Evolutionary conservation across 2,113 vertebrate species (phyloP).

Genomic region (Furnarius figulus): DNA sequence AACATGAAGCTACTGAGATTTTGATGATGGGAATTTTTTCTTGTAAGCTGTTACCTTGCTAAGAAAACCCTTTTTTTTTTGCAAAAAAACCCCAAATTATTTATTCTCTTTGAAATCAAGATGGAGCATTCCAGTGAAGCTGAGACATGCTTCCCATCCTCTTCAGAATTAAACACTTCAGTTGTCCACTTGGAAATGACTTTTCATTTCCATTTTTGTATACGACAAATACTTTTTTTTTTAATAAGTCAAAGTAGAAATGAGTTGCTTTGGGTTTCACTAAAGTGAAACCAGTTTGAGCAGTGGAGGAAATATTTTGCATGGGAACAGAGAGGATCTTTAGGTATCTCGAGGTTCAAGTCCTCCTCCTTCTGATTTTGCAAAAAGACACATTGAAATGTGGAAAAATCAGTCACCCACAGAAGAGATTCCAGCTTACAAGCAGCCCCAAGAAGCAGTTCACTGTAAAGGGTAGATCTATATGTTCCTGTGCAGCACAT

Average conservation of each 20-base stretch:
- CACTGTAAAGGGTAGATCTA: background rate
- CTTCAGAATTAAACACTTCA: background rate
- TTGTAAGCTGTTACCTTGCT: background rate
- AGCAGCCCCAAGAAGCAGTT: background rate
- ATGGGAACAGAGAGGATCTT: background rate
- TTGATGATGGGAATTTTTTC: fast-evolving
- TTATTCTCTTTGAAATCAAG: background rate
- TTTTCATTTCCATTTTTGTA: background rate
- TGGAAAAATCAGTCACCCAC: background rate
- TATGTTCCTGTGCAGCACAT: background rate
- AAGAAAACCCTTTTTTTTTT: background rate
- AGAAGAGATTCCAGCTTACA: background rate
- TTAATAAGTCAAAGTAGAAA: background rate
- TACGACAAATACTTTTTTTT: background rate
- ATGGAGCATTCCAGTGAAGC: background rate
- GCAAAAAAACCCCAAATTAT: background rate
- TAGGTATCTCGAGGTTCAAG: fast-evolving
- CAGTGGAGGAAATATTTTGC: background rate
- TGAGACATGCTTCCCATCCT: background rate
- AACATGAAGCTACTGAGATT: fast-evolving
- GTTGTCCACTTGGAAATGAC: background rate
- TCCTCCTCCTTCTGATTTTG: background rate
- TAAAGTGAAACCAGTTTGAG: background rate
- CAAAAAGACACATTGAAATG: background rate
- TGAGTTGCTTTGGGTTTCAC: background rate